Base-by-base conservation (phyloP, 2,113 vertebrate genomes). In the Brienomyrus brachyistius region DNA sequence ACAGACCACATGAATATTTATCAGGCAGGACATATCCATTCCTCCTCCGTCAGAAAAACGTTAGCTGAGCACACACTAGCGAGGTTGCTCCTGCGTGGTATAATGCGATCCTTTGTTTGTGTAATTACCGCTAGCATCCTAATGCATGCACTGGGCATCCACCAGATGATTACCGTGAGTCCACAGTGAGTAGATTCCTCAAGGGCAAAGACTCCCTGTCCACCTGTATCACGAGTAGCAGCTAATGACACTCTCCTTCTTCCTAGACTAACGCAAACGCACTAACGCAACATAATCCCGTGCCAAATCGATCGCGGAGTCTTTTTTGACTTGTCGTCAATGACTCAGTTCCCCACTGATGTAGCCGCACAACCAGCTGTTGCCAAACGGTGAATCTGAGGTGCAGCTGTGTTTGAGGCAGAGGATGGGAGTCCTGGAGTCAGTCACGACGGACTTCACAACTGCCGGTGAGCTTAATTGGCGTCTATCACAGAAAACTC, bases 261-360 rank as follows among this genome's bases (percentile, higher is more conserved):
- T 66, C 66, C 66, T 31, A 27, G 47, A 70, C 62, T n/a, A 19
- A 66, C 8, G 4, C 23, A 88, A 88, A 19, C 19, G 3, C 17
- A 23, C 6, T 27, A 74, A 47, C 11, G 35, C 17, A 47, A 66
- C 27, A 48, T 91, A 91, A 91, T 91, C 89, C 89, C 51, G n/a
- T n/a, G 19, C 40, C 59, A 86, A 88, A 89, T 89, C 88, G 51
- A 70, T 80, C 43, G 77, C 50, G 70, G 88, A 90, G 52, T 89
- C 66, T 66, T 89, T 88, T 80, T 87, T 87, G 74, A 62, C 43
- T 88, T 13, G 5, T n/a, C 35, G 47, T 3, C 59, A 21, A 48
- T 90, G 89, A 91, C 43, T 92, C 89, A 80, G 66, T 91, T 91
- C 88, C 89, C 66, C 15, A n/a, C 83, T 80, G 62, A 82, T 50